Evolutionary conservation across 35 echinoderm and acorn worm species (phyloP), one percentile per base, ranked within the genome.

Genomic region (Apostichopus parvimensis): DNA sequence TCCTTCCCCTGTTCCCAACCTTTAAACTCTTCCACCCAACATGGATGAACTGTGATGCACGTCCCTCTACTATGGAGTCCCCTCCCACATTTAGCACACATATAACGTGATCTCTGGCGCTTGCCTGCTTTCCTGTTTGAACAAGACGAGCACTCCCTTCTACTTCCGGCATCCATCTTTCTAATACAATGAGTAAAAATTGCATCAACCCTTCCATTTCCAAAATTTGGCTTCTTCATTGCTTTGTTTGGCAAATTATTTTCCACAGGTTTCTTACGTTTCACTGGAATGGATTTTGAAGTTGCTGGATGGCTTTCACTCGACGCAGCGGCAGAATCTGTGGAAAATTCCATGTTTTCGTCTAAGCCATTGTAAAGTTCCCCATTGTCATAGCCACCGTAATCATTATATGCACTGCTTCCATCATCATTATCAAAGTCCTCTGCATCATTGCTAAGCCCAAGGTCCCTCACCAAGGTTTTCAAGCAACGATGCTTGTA

Each of bases 61-160:
- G 45, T 91, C 55, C 89, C 89, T 24, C 89, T 54, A 68, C 89
- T 79, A 26, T 91, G 89, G 20, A 91, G 73, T 22, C 89, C 89
- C 73, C 76, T 91, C 17, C 89, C 89, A 91, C 89, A 91, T 54
- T 91, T 91, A 68, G 89, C 54, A 68, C 89, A 91, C 89, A 91
- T 91, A 56, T 91, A 91, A 22, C 89, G 71, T 78, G 89, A 91
- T 79, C 89, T 91, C 59, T 91, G 89, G 20, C 89, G 89, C 26
- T 91, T 91, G 52, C 89, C 89, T 15, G 89, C 89, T 91, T 91
- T 91, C 4, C 89, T 34, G 28, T 91, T 91, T 77, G 89, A 91
- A 79, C 89, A 91, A 17, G 89, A 77, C 34, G 89, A 91, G 73
- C 89, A 91, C 77, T 91, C 89, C 15, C 76, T 91, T n/a, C 89